Evolutionary conservation across 2,797 vertebrate species (phyloP).

Genomic region (Loriculus beryllinus): DNA sequence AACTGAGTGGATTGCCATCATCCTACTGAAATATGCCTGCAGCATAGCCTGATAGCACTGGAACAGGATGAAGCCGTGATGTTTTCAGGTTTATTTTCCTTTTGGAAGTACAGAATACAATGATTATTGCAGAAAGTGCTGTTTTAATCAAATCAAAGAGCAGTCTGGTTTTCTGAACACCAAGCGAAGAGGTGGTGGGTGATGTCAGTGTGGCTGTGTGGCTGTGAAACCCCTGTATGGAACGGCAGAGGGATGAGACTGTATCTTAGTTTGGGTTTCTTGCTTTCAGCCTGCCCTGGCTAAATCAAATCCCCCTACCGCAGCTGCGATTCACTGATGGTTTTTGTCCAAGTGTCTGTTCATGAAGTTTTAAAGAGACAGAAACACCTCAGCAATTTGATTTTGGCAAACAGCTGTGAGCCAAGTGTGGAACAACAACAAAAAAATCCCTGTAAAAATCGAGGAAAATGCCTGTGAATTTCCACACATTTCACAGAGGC

Average conservation of each 20-base stretch:
- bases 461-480: slow-evolving; percentile 71
- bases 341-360: slow-evolving; percentile 65
- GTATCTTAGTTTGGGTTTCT: background rate
- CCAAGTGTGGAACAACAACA: slow-evolving; percentile 71
- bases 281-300: background rate
- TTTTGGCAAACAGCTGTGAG: slow-evolving; percentile 74
- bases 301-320: background rate
- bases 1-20: background rate
- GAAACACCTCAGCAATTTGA: slow-evolving; percentile 72
- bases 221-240: background rate
- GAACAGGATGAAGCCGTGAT: background rate
- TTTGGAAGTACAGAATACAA: background rate
- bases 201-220: background rate
- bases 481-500: slow-evolving; percentile 74
- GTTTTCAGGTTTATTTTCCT: background rate
- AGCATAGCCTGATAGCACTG: background rate
- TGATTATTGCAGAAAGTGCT: background rate
- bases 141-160: background rate
- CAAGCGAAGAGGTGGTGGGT: background rate
- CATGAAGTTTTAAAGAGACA: slow-evolving; percentile 67
- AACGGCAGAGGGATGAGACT: background rate
- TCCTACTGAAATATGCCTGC: background rate
- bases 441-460: slow-evolving; percentile 75
- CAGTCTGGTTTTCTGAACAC: background rate
- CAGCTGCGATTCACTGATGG: slow-evolving; percentile 52